Evolutionary conservation across 2,888 invertebrate species (phyloP).

Genomic region (Agrochola circellaris): DNA sequence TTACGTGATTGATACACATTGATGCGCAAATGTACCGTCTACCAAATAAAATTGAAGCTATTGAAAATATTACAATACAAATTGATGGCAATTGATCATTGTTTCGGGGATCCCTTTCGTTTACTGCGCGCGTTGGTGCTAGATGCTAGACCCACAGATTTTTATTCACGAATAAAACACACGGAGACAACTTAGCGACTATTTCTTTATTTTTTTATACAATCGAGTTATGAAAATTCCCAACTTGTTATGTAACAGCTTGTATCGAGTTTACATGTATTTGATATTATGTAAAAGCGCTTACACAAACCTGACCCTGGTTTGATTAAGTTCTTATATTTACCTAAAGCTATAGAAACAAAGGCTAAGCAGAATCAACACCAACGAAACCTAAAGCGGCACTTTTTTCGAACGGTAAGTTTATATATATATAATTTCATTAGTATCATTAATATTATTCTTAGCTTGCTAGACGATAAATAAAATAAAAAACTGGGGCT

Average conservation of each 20-base stretch:
- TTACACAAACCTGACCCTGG: neutral
- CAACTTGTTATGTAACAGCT: neutral
- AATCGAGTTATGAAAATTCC: neutral
- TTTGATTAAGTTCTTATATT: neutral
- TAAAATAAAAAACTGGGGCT: neutral
- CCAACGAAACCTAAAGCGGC: neutral
- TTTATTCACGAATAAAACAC: too few relatives aligned
- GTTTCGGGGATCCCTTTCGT: too few relatives aligned
- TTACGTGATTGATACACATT: too few relatives aligned
- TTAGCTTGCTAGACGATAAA: neutral
- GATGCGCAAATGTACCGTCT: too few relatives aligned
- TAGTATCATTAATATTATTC: too few relatives aligned
- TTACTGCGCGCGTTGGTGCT: too few relatives aligned
- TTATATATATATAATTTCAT: neutral
- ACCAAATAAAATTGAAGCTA: too few relatives aligned
- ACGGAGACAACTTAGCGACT: neutral
- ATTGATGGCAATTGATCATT: too few relatives aligned
- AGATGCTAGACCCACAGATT: too few relatives aligned
- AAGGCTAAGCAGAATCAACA: too few relatives aligned
- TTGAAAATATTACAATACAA: too few relatives aligned
- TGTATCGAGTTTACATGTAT: neutral
- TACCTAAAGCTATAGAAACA: neutral
- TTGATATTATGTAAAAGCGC: neutral
- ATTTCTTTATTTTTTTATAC: neutral
- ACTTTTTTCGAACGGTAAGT: neutral